phyloP scores from a whole-genome alignment of 2,113 vertebrate genomes.

The Leptobrachium leishanense region DNA sequence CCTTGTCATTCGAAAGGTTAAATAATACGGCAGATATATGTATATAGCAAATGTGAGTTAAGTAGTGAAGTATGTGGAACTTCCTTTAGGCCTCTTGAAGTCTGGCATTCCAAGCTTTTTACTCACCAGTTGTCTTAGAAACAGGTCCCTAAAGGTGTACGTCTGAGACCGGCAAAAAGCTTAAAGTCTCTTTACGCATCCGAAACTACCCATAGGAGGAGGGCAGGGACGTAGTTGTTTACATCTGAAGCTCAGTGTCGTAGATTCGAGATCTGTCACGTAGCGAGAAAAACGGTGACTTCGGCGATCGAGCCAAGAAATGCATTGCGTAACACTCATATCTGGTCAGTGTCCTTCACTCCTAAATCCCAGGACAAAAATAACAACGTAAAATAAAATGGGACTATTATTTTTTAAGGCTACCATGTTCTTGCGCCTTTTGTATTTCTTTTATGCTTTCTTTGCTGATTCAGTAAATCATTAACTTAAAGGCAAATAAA shows the following conservation, averaged over 20 bases:
- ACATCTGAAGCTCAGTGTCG: background rate
- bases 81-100: conserved; percentile 47
- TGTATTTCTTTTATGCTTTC: no score
- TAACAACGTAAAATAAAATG: no score
- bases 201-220: conserved; percentile 32
- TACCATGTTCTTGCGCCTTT: no score
- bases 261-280: no score
- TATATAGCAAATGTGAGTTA: conserved; percentile 32
- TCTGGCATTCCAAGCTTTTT: conserved; percentile 39
- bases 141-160: conserved; percentile 49
- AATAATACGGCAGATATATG: conserved; percentile 18
- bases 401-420: no score
- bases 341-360: no score
- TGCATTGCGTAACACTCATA: no score
- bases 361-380: no score
- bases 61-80: conserved; percentile 37
- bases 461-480: no score
- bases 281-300: no score
- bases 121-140: conserved; percentile 50
- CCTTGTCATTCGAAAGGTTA: background rate
- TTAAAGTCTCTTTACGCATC: conserved; percentile 19
- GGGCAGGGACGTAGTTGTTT: background rate
- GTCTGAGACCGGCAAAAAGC: conserved; percentile 37
- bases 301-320: no score
- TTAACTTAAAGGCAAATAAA: no score